Evolutionary conservation across 2,888 invertebrate species (phyloP).

Genomic region (Maniola hyperantus): DNA sequence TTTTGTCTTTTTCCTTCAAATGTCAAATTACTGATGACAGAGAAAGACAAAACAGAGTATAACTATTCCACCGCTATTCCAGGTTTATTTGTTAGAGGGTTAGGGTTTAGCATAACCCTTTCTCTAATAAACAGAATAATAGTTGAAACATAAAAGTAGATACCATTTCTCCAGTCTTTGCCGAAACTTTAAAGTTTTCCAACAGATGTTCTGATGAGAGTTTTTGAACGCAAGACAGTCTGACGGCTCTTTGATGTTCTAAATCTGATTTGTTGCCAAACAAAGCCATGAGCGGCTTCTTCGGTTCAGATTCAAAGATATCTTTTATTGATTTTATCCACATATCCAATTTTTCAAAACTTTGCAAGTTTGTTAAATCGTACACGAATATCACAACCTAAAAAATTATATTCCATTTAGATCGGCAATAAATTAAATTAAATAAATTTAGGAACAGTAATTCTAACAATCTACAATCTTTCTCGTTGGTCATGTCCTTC

Average conservation of each 20-base stretch:
- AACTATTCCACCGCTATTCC: no score
- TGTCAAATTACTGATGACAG: no score
- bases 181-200: slow-evolving; percentile 85
- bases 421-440: slow-evolving; percentile 1
- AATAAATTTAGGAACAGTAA: background rate
- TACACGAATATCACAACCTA: slow-evolving; percentile 91
- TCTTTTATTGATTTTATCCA: slow-evolving; percentile 86
- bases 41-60: no score
- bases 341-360: slow-evolving; percentile 88
- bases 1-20: no score
- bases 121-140: slow-evolving; percentile 7
- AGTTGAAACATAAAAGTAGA: slow-evolving; percentile 24
- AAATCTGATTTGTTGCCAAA: slow-evolving; percentile 89
- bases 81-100: no score
- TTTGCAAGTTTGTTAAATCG: slow-evolving; percentile 90
- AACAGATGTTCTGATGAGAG: slow-evolving; percentile 85
- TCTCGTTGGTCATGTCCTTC: background rate
- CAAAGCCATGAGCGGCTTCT: slow-evolving; percentile 82
- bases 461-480: background rate
- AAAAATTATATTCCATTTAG: slow-evolving; percentile 45
- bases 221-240: slow-evolving; percentile 84
- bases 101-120: background rate
- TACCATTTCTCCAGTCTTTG: slow-evolving; percentile 89
- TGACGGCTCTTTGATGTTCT: slow-evolving; percentile 87
- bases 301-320: slow-evolving; percentile 65